Conservation (phyloP, 2,797 vertebrate genomes). For the Gymnopithys bicolor region DNA sequence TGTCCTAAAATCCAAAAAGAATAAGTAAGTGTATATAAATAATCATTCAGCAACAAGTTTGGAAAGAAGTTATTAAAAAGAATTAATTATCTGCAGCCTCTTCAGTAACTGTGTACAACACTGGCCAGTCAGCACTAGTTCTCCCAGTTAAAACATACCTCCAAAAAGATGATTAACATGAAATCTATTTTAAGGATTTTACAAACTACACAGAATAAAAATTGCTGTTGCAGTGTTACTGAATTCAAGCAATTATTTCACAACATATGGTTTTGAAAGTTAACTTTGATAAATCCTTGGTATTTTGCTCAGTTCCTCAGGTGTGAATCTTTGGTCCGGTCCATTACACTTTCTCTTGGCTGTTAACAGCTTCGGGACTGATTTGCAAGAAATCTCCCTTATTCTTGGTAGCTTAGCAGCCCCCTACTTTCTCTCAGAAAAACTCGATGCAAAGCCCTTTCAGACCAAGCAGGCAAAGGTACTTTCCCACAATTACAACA, state of each 20-base stretch:
- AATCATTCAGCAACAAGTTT: neutral
- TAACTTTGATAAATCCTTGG: neutral
- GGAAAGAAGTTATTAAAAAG: neutral
- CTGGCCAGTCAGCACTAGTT: neutral
- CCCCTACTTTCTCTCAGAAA: neutral
- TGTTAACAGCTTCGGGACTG: neutral
- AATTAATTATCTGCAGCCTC: neutral
- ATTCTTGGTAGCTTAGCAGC: neutral
- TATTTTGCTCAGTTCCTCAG: neutral
- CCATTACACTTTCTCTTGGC: neutral
- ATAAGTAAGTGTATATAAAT: neutral
- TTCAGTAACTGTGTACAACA: neutral
- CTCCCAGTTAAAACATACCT: neutral
- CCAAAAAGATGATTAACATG: neutral
- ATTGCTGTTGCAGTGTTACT: neutral
- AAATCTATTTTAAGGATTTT: neutral
- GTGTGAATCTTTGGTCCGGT: neutral
- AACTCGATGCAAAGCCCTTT: neutral
- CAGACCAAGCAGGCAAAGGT: constrained; percentile 5
- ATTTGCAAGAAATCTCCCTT: neutral
- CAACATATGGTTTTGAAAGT: neutral
- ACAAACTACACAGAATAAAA: neutral
- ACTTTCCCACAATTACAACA: constrained; percentile 21
- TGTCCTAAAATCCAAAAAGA: neutral
- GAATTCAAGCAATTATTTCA: neutral